These are phyloP conservation scores for Buceros bicornis DNA, from an alignment of 2,797 vertebrate species.

Conservation along the genomic window DNA sequence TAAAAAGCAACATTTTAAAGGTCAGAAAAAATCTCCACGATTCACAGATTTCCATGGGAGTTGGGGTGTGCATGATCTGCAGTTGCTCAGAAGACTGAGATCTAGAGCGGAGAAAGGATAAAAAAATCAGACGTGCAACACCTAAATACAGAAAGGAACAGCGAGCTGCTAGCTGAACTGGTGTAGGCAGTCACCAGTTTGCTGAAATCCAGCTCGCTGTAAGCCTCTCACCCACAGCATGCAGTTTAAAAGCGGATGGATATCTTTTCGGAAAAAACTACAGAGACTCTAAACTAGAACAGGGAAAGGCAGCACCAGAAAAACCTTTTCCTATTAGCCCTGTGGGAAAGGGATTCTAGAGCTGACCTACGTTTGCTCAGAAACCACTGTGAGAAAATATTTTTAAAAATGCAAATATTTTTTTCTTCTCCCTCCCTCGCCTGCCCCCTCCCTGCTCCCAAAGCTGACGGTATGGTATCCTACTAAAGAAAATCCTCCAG, in stretches of 20 bases:
- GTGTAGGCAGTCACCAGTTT: not conserved
- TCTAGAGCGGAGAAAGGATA: not conserved
- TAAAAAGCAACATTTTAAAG: not conserved
- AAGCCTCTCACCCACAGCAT: not conserved
- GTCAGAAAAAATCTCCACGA: not conserved
- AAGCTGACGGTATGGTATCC: not conserved
- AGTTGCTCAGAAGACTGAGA: not conserved
- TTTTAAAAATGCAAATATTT: slow-evolving; percentile 1
- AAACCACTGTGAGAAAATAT: not conserved
- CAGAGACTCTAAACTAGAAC: not conserved
- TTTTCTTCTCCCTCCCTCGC: not conserved
- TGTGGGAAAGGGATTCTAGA: not conserved
- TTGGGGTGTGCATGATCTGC: not conserved
- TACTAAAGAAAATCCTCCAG: not conserved
- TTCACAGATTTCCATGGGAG: not conserved
- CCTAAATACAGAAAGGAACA: not conserved
- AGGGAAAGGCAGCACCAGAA: not conserved
- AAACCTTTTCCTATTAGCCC: not conserved
- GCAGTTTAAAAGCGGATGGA: not conserved
- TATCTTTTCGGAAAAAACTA: not conserved
- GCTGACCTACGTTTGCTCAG: slow-evolving; percentile 34
- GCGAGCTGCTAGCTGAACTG: not conserved
- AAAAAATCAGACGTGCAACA: not conserved
- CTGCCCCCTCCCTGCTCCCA: not conserved
- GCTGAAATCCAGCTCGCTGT: not conserved